Evolutionary conservation across 2,113 vertebrate genomes (phyloP), one percentile per base, ranked within the genome.

Genomic region (Odobenus rosmarus): DNA sequence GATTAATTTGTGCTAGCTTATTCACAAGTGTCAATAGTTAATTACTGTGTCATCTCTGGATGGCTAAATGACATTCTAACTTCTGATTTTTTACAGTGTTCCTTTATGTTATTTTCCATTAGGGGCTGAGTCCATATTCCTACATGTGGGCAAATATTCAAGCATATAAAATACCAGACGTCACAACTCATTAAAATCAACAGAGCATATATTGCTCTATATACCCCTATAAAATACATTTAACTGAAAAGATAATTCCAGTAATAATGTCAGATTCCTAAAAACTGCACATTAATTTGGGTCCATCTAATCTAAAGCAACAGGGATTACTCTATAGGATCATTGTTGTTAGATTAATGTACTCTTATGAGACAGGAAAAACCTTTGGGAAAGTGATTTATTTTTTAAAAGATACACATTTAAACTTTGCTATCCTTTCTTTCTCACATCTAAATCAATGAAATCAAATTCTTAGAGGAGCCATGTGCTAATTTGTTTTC

Each of bases 11-110:
- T 99, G 99, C 99, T 99, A 99, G 99, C 99, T 99, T 99, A 99
- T 99, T 99, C 99, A 99, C 99, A 99, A 99, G 99, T 99, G 99
- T 99, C 99, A 99, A 99, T 99, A 99, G 99, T 99, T 99, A 99
- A 99, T 99, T 99, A 99, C 99, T 99, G 99, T 99, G 99, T 99
- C 99, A 99, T 99, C 99, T 99, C 99, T 99, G 99, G 99, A 99
- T 99, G 99, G 99, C 99, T 99, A 99, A 99, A 99, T 99, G 99
- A 99, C 99, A 99, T 99, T 99, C 99, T 99, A 99, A 99, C 99
- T 99, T 99, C 99, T 99, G 99, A 99, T 98, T 98, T 99, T 99
- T 99, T 99, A 99, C 98, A 98, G 98, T 98, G 99, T 98, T 98
- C 99, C 97, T 98, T 98, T 98, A 98, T 99, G 97, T 98, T 98